Conservation (phyloP, 2,888 invertebrate species). For the Drosophila pegasa region DNA sequence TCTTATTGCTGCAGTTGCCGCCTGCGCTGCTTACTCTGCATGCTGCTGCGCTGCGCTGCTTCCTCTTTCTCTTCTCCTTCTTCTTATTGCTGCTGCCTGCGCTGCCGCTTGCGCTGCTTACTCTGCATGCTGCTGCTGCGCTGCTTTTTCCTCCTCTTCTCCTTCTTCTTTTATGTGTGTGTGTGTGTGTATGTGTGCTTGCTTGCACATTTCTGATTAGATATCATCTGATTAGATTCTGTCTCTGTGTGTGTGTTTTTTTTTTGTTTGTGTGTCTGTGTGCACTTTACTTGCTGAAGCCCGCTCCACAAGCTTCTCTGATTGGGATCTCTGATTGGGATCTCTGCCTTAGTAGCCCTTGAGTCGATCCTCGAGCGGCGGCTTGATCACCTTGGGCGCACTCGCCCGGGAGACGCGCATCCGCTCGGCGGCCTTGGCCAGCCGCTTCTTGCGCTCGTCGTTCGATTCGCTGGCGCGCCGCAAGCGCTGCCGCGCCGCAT, state of each 20-base stretch:
- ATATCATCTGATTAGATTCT: slow-evolving; percentile 40
- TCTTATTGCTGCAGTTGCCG: neutral
- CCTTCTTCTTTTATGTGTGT: neutral
- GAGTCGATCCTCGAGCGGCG: slow-evolving; percentile 84
- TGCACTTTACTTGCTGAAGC: slow-evolving; percentile 57
- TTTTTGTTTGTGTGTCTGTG: slow-evolving; percentile 17
- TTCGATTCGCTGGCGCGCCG: slow-evolving; percentile 84
- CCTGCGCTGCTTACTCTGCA: slow-evolving; percentile 5
- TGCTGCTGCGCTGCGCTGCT: neutral
- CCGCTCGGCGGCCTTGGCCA: slow-evolving; percentile 84
- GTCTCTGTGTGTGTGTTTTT: slow-evolving; percentile 11
- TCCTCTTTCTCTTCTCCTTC: slow-evolving; percentile 1
- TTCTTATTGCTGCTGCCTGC: neutral
- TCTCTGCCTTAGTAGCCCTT: slow-evolving; percentile 81
- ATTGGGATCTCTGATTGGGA: slow-evolving; percentile 5
- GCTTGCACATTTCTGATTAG: slow-evolving; percentile 31
- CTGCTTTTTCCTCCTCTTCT: no score
- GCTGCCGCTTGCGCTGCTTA: slow-evolving; percentile 8
- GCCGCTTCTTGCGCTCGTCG: slow-evolving; percentile 83
- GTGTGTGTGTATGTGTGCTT: slow-evolving; percentile 15
- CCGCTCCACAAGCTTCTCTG: slow-evolving; percentile 56
- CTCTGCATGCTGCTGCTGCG: neutral
- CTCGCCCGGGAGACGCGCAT: slow-evolving; percentile 83
- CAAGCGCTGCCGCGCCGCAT: slow-evolving; percentile 84
- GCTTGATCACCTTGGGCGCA: slow-evolving; percentile 84